phyloP scores from a whole-genome alignment of 92 coral and sea anemone species.

The Phymanthus crucifer region DNA sequence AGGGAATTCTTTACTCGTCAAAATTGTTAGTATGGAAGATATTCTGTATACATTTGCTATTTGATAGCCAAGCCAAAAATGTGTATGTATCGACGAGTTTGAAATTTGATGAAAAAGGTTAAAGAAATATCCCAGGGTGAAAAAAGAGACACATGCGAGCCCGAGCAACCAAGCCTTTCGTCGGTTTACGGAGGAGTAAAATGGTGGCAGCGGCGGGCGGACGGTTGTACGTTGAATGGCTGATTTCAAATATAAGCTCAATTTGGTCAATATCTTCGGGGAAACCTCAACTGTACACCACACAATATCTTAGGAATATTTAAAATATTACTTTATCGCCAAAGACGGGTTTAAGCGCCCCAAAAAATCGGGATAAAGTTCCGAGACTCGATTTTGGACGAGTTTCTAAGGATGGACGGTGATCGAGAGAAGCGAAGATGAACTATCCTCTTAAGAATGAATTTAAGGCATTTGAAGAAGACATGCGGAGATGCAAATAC shows the following conservation, averaged over 20 bases:
- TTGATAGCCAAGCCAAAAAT: neutral
- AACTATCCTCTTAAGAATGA: neutral
- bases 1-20: slow-evolving; percentile 1
- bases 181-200: neutral
- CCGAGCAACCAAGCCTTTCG: slow-evolving; percentile 1
- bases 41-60: too few species aligned
- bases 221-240: neutral
- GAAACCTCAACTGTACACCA: neutral
- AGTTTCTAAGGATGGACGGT: neutral
- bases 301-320: neutral
- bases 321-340: neutral
- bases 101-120: too few species aligned
- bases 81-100: too few species aligned
- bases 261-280: neutral
- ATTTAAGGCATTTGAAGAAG: neutral
- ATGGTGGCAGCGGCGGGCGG: neutral
- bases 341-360: neutral
- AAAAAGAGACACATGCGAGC: too few species aligned
- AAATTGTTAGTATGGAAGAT: slow-evolving; percentile 8
- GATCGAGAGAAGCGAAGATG: neutral
- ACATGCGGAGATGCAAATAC: neutral
- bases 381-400: neutral
- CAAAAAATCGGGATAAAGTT: neutral
- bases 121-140: too few species aligned
- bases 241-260: neutral